Evolutionary conservation across 2,797 vertebrate species (phyloP).

Genomic region (Epinephelus malabaricus): DNA sequence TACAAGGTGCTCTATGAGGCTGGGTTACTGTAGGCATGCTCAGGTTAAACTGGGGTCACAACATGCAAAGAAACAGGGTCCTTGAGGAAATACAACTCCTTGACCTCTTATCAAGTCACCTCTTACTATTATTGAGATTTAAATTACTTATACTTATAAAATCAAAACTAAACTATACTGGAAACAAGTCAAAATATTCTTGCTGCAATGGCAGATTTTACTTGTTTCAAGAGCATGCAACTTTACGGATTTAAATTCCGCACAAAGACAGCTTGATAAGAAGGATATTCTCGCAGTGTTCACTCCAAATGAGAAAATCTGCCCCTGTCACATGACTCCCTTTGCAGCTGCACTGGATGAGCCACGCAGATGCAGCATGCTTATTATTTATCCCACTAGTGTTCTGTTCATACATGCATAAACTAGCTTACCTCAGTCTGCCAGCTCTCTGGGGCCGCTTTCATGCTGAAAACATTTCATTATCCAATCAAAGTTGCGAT

Average conservation of each 20-base stretch:
- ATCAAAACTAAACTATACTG: neutral
- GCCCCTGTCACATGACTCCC: no score
- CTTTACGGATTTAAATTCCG: neutral
- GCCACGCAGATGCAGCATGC: slow-evolving; percentile 32
- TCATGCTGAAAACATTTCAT: slow-evolving; percentile 65
- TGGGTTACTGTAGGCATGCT: slow-evolving; percentile 35
- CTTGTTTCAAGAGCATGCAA: neutral
- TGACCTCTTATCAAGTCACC: neutral
- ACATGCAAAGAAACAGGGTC: neutral
- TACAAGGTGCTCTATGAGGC: neutral
- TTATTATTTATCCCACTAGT: slow-evolving; percentile 2
- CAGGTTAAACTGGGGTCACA: slow-evolving; percentile 39
- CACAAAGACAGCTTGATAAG: neutral
- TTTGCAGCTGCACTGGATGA: neutral
- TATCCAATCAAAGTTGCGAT: slow-evolving; percentile 55
- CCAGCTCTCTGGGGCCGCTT: slow-evolving; percentile 43
- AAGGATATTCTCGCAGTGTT: neutral
- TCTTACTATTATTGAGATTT: neutral
- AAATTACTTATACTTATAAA: no score
- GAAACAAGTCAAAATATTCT: neutral
- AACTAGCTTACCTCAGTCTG: slow-evolving; percentile 20
- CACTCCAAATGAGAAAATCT: slow-evolving; percentile 3
- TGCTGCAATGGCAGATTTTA: neutral
- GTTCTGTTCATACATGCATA: slow-evolving; percentile 36
- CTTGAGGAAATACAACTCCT: neutral